Evolutionary conservation across 2,113 vertebrate species (phyloP), one percentile per base, ranked within the genome.

Genomic region (Alosa alosa): DNA sequence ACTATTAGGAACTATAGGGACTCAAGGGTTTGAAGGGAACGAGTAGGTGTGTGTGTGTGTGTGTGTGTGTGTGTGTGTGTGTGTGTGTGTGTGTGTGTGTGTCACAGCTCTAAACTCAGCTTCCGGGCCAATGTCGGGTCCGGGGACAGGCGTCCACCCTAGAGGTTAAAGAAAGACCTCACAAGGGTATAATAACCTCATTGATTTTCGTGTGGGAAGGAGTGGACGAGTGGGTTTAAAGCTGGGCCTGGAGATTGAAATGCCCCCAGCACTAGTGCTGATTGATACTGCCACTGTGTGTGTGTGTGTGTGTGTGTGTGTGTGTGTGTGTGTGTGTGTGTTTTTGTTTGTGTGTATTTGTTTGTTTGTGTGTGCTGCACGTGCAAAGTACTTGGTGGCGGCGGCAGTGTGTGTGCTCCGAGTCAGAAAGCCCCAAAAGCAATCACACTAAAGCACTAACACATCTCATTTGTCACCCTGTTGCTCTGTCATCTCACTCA

Each of bases 231-330:
- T 78, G 72, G 17, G 36, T 78, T n/a, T n/a, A n/a, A n/a, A n/a
- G n/a, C n/a, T n/a, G n/a, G n/a, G n/a, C n/a, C n/a, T n/a, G n/a
- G n/a, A n/a, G 64, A 78, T 39, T 78, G 72, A 36, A 36, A 72
- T 36, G 1, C 25, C 10, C 72, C 31, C 72, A 39, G 36, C 36
- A 36, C 72, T 31, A 31, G 25, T 25, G 15, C 68, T 75, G 68
- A 75, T 36, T 78, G 31, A 13, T 39, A 78, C 72, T 18, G 25
- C 31, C 55, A 85, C 82, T 44, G 49, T 86, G 86, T 83, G 50
- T 52, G 50, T 52, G 41, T n/a, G 68, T 47, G 81, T 85, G 50
- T 52, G 64, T 83, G 86, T 44, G 72, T 86, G 86, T 82, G 50
- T 52, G 50, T 52, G 41, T n/a, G 68, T 47, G 81, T 83, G 44